Percentiles rank a stretch among this genome's conserved stretches.
phyloP scores from a whole-genome alignment of 2,888 invertebrate species.

The Lasioglossum marginatum region DNA sequence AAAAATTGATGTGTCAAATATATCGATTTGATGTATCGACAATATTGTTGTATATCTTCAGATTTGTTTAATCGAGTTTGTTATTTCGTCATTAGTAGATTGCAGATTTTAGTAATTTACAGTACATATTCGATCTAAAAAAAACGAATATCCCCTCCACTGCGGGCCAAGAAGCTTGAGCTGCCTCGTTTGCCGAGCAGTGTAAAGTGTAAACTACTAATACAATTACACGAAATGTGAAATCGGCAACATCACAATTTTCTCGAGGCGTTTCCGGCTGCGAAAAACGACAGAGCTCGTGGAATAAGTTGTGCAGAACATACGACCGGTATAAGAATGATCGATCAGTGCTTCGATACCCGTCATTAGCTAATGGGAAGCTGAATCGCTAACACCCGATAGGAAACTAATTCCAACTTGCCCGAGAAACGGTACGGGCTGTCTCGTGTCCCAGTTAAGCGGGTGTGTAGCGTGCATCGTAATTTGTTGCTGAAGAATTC shows the following conservation, averaged over 20 bases:
- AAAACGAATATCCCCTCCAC: too few species aligned
- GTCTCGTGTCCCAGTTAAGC: conserved; percentile 30
- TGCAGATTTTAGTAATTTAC: too few species aligned
- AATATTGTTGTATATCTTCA: background rate
- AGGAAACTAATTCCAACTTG: conserved; percentile 38
- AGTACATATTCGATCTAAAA: too few species aligned
- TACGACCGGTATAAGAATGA: background rate
- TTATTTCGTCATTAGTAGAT: background rate
- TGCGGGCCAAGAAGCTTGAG: too few species aligned
- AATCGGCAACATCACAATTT: background rate
- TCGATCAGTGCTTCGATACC: conserved; percentile 4
- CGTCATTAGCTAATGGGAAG: conserved; percentile 43
- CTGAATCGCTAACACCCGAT: conserved; percentile 27
- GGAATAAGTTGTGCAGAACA: background rate
- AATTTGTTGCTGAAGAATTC: conserved; percentile 58
- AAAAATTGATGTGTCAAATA: background rate
- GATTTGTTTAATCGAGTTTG: background rate
- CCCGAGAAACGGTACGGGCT: conserved; percentile 22
- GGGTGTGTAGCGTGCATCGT: conserved; percentile 54
- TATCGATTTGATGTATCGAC: background rate
- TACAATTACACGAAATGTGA: too few species aligned
- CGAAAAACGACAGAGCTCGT: background rate
- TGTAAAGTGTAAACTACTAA: too few species aligned
- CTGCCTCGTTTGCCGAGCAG: too few species aligned
- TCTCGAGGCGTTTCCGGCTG: too few species aligned